Evolutionary conservation across 2,797 vertebrate genomes (phyloP), one percentile per base, ranked within the genome.

Genomic region (Gymnoscopelus microlampas): DNA sequence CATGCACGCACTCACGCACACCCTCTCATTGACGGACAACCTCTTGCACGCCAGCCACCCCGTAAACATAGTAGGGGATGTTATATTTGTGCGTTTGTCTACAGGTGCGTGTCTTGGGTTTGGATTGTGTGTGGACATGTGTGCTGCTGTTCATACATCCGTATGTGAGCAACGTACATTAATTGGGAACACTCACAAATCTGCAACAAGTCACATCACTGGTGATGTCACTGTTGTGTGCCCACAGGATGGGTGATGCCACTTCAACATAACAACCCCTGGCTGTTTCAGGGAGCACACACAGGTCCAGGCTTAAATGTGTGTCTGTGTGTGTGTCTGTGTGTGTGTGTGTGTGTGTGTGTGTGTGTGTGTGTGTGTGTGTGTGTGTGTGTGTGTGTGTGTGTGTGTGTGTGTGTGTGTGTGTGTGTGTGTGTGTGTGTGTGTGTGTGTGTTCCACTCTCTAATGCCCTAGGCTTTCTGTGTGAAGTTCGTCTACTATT

Each of bases 221-320:
- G 35, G 44, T 39, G 59, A 61, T 48, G 60, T 61, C 44, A 79
- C 59, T 63, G 70, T 58, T 47, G 71, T 39, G 29, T 59, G 77
- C 77, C 87, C 80, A 81, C 65, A 13, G 84, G 85, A 77, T 77
- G 59, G 68, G 73, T 77, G 83, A 87, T 82, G 85, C 75, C 80
- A 87, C 84, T 88, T 88, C 75, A 84, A 81, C 79, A 89, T 85
- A 87, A 47, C 39, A 47, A 85, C 88, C 83, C 74, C 44, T 76
- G 85, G 83, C 76, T 77, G 81, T 87, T 85, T 83, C 70, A 81
- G 80, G 74, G 68, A 88, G 74, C 81, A 80, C 70, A 65, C 65
- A 81, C 69, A 15, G 8, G 63, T 83, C 84, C 81, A 79, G 70
- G 72, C 79, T 75, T 23, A 68, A 26, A 82, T 24, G 0, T 69